phyloP scores from a whole-genome alignment of 2,888 invertebrate genomes.

The Lepas anatifera region DNA sequence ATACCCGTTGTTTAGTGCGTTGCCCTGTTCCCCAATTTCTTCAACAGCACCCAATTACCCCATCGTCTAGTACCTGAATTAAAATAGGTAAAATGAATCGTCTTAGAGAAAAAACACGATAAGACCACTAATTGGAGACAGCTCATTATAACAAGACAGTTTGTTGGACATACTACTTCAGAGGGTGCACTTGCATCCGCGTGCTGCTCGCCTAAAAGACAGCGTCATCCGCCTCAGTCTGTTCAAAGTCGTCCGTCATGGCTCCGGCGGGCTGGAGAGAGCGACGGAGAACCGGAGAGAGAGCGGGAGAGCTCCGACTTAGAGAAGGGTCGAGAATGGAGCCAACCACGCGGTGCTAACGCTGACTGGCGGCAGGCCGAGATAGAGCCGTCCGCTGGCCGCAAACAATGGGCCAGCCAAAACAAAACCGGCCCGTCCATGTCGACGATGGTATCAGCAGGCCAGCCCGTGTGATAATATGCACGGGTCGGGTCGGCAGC shows the following conservation, averaged over 20 bases:
- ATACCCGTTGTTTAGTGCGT: too few relatives aligned
- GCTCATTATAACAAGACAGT: too few relatives aligned
- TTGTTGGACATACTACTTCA: too few relatives aligned
- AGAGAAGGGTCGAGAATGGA: conserved; percentile 1
- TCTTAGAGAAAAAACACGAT: too few relatives aligned
- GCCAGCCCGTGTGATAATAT: background rate
- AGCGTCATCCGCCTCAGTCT: background rate
- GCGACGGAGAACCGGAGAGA: background rate
- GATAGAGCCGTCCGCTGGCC: background rate
- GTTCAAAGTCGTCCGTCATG: background rate
- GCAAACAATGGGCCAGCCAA: conserved; percentile 1
- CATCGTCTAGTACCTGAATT: too few relatives aligned
- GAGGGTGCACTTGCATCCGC: too few relatives aligned
- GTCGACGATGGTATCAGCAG: background rate
- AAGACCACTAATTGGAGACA: too few relatives aligned
- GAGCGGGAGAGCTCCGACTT: background rate
- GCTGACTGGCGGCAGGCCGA: background rate
- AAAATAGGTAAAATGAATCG: too few relatives aligned
- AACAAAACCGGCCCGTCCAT: background rate
- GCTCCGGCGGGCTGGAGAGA: background rate
- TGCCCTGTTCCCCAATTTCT: too few relatives aligned
- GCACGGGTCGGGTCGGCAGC: too few relatives aligned
- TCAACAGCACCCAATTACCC: too few relatives aligned
- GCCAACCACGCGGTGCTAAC: background rate
- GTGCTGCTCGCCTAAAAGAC: too few relatives aligned